Conservation (phyloP, 2,113 vertebrate species). For the Sakesphorus luctuosus region DNA sequence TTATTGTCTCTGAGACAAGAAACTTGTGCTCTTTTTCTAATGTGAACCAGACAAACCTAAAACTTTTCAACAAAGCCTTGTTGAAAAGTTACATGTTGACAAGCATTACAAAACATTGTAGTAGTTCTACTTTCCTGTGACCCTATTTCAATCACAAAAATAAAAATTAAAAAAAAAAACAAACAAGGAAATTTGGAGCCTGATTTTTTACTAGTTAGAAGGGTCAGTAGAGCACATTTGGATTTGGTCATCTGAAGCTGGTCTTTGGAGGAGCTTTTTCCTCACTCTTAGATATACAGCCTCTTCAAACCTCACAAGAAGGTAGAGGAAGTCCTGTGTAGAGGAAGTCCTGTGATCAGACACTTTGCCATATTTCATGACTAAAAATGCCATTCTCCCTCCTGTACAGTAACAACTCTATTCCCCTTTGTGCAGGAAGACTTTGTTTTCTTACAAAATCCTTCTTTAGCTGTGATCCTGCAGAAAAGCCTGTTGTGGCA, state of each 20-base stretch:
- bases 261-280: not conserved
- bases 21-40: not conserved
- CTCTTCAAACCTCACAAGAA: not conserved
- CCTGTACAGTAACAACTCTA: not conserved
- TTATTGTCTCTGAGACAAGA: not conserved
- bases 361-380: not conserved
- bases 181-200: not conserved
- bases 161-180: not conserved
- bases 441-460: not conserved
- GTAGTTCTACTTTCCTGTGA: not conserved
- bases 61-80: not conserved
- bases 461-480: not conserved
- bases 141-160: not conserved
- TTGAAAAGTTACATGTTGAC: not conserved
- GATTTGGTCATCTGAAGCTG: fast-evolving
- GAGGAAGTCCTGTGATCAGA: not conserved
- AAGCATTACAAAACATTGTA: not conserved
- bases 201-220: not conserved
- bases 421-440: not conserved
- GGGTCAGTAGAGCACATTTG: not conserved
- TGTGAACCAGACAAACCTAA: not conserved
- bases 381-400: not conserved
- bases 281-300: not conserved
- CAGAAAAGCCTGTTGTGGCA: not conserved
- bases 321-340: not conserved